Percentiles rank a stretch among this genome's conserved stretches.
Conservation (phyloP, 2,888 invertebrate species). For the Sisyra nigra region DNA sequence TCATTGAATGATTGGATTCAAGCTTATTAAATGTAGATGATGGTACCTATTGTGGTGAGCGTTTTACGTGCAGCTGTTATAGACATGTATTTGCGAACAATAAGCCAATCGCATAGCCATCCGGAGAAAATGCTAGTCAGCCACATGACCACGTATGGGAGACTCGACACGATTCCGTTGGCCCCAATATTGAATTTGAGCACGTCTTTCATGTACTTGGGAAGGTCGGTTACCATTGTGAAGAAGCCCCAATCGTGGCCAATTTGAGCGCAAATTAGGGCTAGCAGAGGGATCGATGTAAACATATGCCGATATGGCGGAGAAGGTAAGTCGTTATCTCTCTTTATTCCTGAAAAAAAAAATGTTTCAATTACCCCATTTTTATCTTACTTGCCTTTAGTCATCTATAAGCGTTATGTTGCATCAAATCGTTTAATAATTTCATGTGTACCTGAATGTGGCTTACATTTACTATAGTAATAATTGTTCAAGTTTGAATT, state of each 20-base stretch:
- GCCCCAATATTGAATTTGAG: constrained; percentile 45
- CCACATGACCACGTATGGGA: constrained; percentile 54
- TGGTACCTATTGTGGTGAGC: constrained; percentile 48
- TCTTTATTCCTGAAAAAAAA: constrained; percentile 18
- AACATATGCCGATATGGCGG: constrained; percentile 59
- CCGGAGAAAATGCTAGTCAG: constrained; percentile 44
- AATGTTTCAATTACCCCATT: no score
- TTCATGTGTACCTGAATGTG: no score
- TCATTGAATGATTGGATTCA: not conserved
- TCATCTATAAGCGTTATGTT: no score
- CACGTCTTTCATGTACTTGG: constrained; percentile 52
- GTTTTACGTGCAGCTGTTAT: constrained; percentile 41
- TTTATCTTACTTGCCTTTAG: no score
- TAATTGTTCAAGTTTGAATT: no score
- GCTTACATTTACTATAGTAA: no score
- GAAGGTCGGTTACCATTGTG: constrained; percentile 53
- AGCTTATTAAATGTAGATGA: not conserved
- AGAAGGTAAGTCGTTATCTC: constrained; percentile 35
- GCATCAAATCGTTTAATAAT: no score
- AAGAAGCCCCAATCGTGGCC: constrained; percentile 58
- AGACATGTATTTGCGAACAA: constrained; percentile 37
- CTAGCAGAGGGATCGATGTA: constrained; percentile 53
- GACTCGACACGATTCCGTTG: constrained; percentile 42
- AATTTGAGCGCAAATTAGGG: constrained; percentile 56
- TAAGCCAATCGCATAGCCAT: constrained; percentile 49